A percentile compares a stretch with the other conserved stretches of the same genome.
phyloP scores from a whole-genome alignment of 2,113 vertebrate genomes.

The Rhynchomys soricoides region DNA sequence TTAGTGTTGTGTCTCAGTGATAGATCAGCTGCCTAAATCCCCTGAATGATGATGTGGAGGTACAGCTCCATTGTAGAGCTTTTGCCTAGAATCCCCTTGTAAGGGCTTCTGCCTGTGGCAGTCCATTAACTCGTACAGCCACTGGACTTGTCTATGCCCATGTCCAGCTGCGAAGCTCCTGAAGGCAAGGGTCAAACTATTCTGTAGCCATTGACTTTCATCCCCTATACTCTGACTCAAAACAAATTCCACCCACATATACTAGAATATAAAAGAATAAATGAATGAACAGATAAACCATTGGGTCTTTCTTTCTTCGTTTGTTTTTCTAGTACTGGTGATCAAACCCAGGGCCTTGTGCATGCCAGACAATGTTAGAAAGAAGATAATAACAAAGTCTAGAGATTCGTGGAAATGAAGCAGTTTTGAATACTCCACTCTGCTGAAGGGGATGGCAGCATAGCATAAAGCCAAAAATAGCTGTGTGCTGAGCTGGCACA shows the following conservation, averaged over 20 bases:
- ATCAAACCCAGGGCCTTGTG: not conserved
- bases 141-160: not conserved
- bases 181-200: not conserved
- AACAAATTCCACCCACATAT: not conserved
- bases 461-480: not conserved
- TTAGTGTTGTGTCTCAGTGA: not conserved
- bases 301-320: not conserved
- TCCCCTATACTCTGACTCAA: not conserved
- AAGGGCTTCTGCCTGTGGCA: not conserved
- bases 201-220: not conserved
- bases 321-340: not conserved
- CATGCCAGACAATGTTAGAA: not conserved
- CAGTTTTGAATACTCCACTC: not conserved
- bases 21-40: not conserved
- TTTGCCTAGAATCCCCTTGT: not conserved
- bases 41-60: no score
- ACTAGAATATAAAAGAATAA: not conserved
- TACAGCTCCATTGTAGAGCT: not conserved
- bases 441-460: not conserved
- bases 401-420: not conserved
- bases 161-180: not conserved
- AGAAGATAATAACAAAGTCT: not conserved
- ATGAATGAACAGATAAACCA: not conserved
- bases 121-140: not conserved
- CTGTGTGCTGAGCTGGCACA: not conserved